Conservation (phyloP, 2,797 vertebrate species). For the Tangara arthus region DNA sequence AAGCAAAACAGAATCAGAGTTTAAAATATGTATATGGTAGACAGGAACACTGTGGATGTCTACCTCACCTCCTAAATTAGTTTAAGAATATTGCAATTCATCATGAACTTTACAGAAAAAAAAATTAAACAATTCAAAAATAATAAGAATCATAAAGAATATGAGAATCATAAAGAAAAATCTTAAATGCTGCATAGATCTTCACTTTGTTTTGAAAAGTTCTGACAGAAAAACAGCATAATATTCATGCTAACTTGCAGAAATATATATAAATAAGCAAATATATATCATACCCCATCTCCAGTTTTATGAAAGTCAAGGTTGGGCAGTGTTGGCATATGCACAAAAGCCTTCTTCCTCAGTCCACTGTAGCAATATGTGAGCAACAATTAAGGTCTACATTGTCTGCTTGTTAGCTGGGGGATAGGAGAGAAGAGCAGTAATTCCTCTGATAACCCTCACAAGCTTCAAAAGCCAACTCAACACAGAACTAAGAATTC, state of each 20-base stretch:
- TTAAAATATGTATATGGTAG: background rate
- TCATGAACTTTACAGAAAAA: background rate
- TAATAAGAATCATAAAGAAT: background rate
- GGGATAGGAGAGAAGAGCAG: background rate
- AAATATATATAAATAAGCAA: background rate
- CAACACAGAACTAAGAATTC: background rate
- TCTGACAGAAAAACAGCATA: background rate
- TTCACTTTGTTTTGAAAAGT: background rate
- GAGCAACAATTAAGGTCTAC: constrained; percentile 82
- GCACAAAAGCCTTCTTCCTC: constrained; percentile 95
- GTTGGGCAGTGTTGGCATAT: constrained; percentile 94
- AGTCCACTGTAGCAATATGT: constrained; percentile 99
- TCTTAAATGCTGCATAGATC: background rate
- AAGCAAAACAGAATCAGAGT: background rate
- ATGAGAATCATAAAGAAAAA: background rate
- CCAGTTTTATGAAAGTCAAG: constrained; percentile 92
- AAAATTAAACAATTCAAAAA: background rate
- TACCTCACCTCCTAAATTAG: background rate
- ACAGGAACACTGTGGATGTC: background rate
- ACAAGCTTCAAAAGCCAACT: background rate
- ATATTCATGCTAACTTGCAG: background rate
- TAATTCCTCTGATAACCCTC: background rate
- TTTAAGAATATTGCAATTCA: background rate
- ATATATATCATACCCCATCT: constrained; percentile 84
- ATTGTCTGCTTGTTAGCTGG: background rate